Evolutionary conservation across 2,113 vertebrate species (phyloP), one percentile per base, ranked within the genome.

Genomic region (Aplodontia rufa): DNA sequence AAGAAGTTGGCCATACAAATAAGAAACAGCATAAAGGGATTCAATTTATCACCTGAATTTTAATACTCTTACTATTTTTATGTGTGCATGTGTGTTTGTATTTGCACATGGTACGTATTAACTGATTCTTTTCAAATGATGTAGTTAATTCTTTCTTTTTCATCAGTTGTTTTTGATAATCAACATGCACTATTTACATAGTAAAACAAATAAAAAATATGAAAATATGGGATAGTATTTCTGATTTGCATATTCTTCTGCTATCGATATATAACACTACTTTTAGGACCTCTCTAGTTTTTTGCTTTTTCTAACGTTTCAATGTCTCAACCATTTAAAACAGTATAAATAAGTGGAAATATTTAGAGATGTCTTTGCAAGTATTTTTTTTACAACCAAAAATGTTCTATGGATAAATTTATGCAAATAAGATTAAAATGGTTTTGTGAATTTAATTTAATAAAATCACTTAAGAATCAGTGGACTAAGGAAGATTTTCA

Each of bases 371-470:
- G 3, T 55, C 40, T 69, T 74, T 89, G 37, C 7, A 93, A 91
- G 40, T 79, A 37, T 8, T 87, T 91, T 24, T 72, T 96, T 80
- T 78, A 64, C 4, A 91, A 58, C 45, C 49, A 28, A 95, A 58
- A 86, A 20, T 62, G 26, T 35, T 94, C 90, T 49, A 91, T 35
- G 47, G 22, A n/a, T 45, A 49, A 60, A 79, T 86, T 74, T 71
- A n/a, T 86, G 8, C 14, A 86, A 42, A 76, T 74, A 35, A 90
- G 9, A 93, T n/a, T 7, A 95, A 92, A 89, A 93, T 12, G 2
- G 22, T 88, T 40, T 87, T 26, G 85, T 42, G 35, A 96, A 68
- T 90, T 91, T 71, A 89, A 72, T 66, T 22, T 87, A 95, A 90
- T 72, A n/a, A 91, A 90, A 69, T 82, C 35, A 94, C 16, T 8